Percentiles rank a stretch among this genome's conserved stretches.
Conservation (phyloP, 2,797 vertebrate genomes). For the Acanthurus tractus region DNA sequence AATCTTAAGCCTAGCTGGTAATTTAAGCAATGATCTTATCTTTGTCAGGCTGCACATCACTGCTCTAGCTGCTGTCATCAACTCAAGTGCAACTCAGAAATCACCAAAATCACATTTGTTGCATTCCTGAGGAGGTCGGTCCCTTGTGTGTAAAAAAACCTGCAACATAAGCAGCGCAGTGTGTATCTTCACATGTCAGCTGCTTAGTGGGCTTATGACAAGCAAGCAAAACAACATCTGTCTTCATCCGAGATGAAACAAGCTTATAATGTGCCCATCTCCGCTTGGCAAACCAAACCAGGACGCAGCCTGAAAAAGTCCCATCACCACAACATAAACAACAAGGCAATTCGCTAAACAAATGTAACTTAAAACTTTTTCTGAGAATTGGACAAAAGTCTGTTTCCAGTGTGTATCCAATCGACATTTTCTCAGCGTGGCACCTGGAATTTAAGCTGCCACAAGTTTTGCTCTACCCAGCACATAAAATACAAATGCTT, state of each 20-base stretch:
- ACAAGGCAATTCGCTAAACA: conserved; percentile 67
- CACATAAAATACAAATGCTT: conserved; percentile 52
- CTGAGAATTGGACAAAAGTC: conserved; percentile 51
- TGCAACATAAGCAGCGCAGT: conserved; percentile 48
- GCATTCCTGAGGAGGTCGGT: conserved; percentile 45
- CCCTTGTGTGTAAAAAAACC: conserved; percentile 44
- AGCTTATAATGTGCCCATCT: conserved; percentile 58
- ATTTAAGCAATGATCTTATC: conserved; percentile 28
- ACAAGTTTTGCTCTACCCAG: conserved; percentile 28
- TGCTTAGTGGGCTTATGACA: conserved; percentile 69
- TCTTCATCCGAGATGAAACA: conserved; percentile 74
- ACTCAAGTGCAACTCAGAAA: conserved; percentile 4
- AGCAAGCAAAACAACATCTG: conserved; percentile 76
- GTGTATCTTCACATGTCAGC: conserved; percentile 72
- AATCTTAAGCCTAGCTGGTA: conserved; percentile 17
- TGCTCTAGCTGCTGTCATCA: conserved; percentile 43
- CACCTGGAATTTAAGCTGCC: conserved; percentile 63
- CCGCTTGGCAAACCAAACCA: conserved; percentile 39
- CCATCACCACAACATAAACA: conserved; percentile 71
- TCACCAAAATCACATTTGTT: conserved; percentile 5
- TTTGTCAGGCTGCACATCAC: conserved; percentile 30
- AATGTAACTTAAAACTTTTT: conserved; percentile 70
- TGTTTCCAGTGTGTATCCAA: conserved; percentile 69
- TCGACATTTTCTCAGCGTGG: conserved; percentile 45
- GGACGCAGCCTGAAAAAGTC: conserved; percentile 46